Percentiles rank a stretch among this genome's conserved stretches.
Evolutionary conservation across 2,888 invertebrate species (phyloP).

Genomic region (Chydorus sphaericus): DNA sequence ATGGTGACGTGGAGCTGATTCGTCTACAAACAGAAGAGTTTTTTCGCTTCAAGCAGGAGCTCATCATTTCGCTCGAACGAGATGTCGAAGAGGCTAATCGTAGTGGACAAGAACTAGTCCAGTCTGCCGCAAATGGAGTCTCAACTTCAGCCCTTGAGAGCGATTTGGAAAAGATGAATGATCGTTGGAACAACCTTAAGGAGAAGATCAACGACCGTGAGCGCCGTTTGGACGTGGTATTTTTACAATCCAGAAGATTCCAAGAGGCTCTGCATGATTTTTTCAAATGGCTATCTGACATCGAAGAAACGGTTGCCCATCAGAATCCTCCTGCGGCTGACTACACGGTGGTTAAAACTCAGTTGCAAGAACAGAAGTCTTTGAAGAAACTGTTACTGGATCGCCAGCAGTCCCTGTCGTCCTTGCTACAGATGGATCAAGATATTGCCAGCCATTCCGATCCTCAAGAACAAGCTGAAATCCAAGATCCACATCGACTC

Average conservation of each 20-base stretch:
- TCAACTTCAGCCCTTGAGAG: slow-evolving; percentile 69
- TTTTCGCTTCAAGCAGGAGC: slow-evolving; percentile 52
- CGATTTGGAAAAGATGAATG: slow-evolving; percentile 80
- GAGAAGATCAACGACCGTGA: slow-evolving; percentile 55
- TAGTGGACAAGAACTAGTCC: slow-evolving; percentile 69
- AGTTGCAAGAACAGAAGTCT: slow-evolving; percentile 96
- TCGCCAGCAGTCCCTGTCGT: slow-evolving; percentile 84
- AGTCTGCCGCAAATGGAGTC: slow-evolving; percentile 76
- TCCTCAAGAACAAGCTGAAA: slow-evolving; percentile 63
- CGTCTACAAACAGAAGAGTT: slow-evolving; percentile 83
- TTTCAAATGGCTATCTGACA: slow-evolving; percentile 92
- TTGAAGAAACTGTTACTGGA: slow-evolving; percentile 92
- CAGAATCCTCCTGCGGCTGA: slow-evolving; percentile 94
- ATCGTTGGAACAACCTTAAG: slow-evolving; percentile 82
- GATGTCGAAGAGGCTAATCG: slow-evolving; percentile 69
- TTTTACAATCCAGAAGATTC: slow-evolving; percentile 91
- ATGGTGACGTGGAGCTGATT: slow-evolving; percentile 81
- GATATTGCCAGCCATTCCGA: slow-evolving; percentile 79
- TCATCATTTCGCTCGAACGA: slow-evolving; percentile 66
- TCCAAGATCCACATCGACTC: slow-evolving; percentile 77
- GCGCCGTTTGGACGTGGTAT: slow-evolving; percentile 73
- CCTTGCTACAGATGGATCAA: slow-evolving; percentile 78
- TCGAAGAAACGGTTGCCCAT: slow-evolving; percentile 91
- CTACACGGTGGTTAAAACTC: slow-evolving; percentile 95
- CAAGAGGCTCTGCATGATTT: slow-evolving; percentile 85